Evolutionary conservation across 2,113 vertebrate genomes (phyloP).

Genomic region (Leiothrix lutea): DNA sequence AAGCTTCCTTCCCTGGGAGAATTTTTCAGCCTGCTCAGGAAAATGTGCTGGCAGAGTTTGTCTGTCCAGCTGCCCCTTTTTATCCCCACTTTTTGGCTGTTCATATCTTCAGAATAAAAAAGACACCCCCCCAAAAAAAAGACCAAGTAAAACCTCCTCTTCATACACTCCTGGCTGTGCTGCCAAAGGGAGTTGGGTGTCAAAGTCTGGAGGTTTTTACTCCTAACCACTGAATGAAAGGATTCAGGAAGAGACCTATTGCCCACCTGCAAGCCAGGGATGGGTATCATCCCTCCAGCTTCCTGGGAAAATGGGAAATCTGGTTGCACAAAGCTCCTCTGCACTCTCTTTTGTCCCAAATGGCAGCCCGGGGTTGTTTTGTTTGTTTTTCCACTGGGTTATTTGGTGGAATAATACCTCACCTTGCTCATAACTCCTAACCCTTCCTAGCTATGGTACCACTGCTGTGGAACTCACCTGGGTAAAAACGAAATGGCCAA

Average conservation of each 20-base stretch:
- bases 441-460: background rate
- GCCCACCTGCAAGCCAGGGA: background rate
- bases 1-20: background rate
- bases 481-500: background rate
- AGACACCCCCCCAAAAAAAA: background rate
- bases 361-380: background rate
- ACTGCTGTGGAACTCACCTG: background rate
- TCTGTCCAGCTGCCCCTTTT: background rate
- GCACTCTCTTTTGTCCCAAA: background rate
- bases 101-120: background rate
- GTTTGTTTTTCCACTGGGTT: background rate
- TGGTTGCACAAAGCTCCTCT: background rate
- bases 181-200: background rate
- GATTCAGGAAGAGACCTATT: background rate
- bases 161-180: background rate
- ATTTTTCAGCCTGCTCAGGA: background rate
- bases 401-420: background rate
- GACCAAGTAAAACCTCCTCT: accelerated
- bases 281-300: background rate
- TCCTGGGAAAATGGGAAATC: background rate
- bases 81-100: background rate
- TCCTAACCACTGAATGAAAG: background rate
- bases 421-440: background rate
- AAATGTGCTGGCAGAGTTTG: background rate
- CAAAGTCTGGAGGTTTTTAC: background rate